Percentiles rank a stretch among this genome's conserved stretches.
Evolutionary conservation across 2,888 invertebrate genomes (phyloP).

Genomic region (Sipunculus nudus): DNA sequence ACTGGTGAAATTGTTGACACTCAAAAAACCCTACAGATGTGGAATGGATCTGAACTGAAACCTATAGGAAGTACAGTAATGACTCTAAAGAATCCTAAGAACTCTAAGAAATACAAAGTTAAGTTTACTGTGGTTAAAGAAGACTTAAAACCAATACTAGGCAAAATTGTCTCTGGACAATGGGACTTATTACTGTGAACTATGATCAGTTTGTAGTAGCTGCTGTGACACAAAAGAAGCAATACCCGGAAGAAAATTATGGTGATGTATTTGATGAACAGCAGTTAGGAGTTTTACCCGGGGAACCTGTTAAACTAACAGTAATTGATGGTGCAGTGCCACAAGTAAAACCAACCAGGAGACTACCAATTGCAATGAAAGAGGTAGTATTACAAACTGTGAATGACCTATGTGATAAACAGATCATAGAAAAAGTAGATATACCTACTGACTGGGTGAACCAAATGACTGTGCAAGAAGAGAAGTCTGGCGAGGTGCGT

Average conservation of each 20-base stretch:
- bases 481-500: slow-evolving; percentile 32
- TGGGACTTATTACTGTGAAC: slow-evolving; percentile 18
- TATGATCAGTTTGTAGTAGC: slow-evolving; percentile 10
- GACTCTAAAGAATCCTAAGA: slow-evolving; percentile 13
- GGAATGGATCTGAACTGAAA: slow-evolving; percentile 2
- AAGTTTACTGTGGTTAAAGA: slow-evolving; percentile 20
- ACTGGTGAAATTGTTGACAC: not conserved
- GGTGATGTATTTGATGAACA: slow-evolving; percentile 11
- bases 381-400: too few relatives aligned
- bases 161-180: slow-evolving; percentile 2
- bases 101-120: slow-evolving; percentile 13
- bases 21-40: slow-evolving; percentile 1
- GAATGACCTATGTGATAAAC: too few relatives aligned
- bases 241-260: slow-evolving; percentile 11
- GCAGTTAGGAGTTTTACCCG: slow-evolving; percentile 1
- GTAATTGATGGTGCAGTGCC: too few relatives aligned
- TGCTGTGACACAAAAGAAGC: too few relatives aligned
- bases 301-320: not conserved
- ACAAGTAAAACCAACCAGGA: slow-evolving; percentile 12
- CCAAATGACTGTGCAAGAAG: slow-evolving; percentile 28
- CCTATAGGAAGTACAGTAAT: slow-evolving; percentile 4
- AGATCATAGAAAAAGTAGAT: slow-evolving; percentile 27
- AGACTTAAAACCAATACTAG: slow-evolving; percentile 17
- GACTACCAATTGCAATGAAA: slow-evolving; percentile 11
- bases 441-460: slow-evolving; percentile 39